Percentiles rank a stretch among this genome's conserved stretches.
These are phyloP conservation scores for Ephestia elutella DNA, from an alignment of 1,140 invertebrate genomes.

Conservation along the genomic window DNA sequence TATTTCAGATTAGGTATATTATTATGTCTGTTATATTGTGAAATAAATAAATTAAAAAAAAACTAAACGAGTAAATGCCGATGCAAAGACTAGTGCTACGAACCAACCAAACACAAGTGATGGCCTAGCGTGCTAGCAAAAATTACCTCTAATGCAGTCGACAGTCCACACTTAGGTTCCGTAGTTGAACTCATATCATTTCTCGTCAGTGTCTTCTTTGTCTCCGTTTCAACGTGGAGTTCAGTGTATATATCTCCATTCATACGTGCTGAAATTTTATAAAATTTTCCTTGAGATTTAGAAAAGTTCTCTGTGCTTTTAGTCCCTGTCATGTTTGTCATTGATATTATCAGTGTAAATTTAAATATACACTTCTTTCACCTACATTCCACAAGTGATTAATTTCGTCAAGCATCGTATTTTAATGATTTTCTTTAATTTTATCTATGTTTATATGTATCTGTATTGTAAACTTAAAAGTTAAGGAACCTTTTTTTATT, in stretches of 20 bases:
- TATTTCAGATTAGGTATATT: no score
- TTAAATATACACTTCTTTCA: no score
- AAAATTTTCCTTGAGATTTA: background rate
- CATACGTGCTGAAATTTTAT: background rate
- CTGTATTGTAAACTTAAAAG: no score
- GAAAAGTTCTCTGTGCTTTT: background rate
- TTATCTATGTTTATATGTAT: no score
- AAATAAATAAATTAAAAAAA: background rate
- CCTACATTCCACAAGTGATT: no score
- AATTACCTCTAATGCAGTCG: slow-evolving; percentile 42
- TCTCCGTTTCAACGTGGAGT: slow-evolving; percentile 1
- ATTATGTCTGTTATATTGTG: no score
- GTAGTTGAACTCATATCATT: slow-evolving; percentile 13
- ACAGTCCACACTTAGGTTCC: slow-evolving; percentile 35
- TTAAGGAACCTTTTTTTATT: no score
- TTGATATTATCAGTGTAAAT: no score
- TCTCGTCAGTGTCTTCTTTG: background rate
- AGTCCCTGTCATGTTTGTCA: background rate
- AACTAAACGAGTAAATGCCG: background rate
- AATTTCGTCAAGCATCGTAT: no score
- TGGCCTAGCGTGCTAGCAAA: slow-evolving; percentile 41
- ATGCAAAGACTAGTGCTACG: background rate
- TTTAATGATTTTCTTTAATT: no score
- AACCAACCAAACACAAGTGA: background rate
- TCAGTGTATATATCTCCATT: background rate